Evolutionary conservation across 1,140 invertebrate species (phyloP).

Genomic region (Bombus polaris): DNA sequence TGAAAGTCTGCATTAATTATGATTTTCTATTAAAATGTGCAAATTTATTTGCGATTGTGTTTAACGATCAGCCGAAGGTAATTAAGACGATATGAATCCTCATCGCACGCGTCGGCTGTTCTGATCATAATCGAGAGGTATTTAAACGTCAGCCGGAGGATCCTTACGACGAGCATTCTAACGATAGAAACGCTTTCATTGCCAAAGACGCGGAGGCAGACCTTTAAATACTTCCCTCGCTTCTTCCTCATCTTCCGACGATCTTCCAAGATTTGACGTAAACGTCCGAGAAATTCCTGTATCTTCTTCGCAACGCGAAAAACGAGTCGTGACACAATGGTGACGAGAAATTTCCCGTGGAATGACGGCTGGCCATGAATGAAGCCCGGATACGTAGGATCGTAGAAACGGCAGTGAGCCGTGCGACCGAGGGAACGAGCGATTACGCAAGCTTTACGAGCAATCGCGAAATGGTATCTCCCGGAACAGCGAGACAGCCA

Average conservation of each 20-base stretch:
- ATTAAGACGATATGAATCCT: no score
- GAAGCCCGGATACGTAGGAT: slow-evolving; percentile 15
- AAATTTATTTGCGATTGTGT: no score
- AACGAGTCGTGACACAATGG: neutral
- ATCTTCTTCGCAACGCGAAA: neutral
- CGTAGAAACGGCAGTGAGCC: slow-evolving; percentile 39
- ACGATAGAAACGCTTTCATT: neutral
- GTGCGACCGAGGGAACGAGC: slow-evolving; percentile 55
- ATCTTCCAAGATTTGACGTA: neutral
- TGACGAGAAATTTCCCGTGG: slow-evolving; percentile 46
- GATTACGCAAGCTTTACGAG: slow-evolving; percentile 69
- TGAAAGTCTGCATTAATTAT: fast-evolving
- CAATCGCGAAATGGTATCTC: slow-evolving; percentile 53
- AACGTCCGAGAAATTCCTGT: neutral
- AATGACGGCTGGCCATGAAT: slow-evolving; percentile 32
- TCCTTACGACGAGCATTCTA: no score
- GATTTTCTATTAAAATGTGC: no score
- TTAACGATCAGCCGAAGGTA: no score
- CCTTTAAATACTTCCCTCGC: no score
- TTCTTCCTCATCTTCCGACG: no score
- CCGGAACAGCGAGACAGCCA: slow-evolving; percentile 4
- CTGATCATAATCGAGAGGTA: no score
- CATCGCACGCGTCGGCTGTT: fast-evolving
- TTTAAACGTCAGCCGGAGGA: no score
- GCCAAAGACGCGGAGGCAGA: no score